Evolutionary conservation across 2,113 vertebrate species (phyloP), one percentile per base, ranked within the genome.

Genomic region (Castor canadensis): DNA sequence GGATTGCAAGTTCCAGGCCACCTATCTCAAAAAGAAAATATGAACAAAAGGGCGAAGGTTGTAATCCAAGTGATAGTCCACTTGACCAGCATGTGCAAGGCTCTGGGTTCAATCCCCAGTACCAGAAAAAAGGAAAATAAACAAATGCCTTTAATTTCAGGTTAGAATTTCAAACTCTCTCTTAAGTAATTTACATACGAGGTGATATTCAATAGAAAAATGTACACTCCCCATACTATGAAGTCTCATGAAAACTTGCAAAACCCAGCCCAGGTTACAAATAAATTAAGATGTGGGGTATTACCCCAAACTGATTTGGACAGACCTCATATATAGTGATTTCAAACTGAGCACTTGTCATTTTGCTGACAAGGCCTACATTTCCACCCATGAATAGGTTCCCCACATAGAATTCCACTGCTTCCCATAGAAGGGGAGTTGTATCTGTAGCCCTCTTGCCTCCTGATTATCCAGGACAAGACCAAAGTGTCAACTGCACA

Each of bases 401-500:
- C 22, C 32, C 16, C 1, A 1, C 26, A 11, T 38, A 72, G 12
- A 43, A 8, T 5, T 13, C 49, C 4, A 9, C 32, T 64, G 32
- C 76, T 56, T 79, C 54, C 28, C 8, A 0, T 35, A 35, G 54
- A 47, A 75, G 10, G 56, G 16, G 32, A 52, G 9, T 2, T 35
- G 22, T 8, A 2, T 24, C 1, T 43, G 13, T 52, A 58, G 52
- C 30, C 62, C 3, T 90, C 45, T 77, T 38, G 67, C 38, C 52
- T 83, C 9, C 83, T 26, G 7, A n/a, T 79, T 56, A 16, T 67
- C 69, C 87, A 6, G 6, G 58, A 54, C 32, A 91, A 67, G 47
- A 64, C 56, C 79, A 40, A 73, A 94, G 47, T 49, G 62, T 79
- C 52, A 77, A 26, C n/a, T 86, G 26, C 82, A 80, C 43, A 94